Conservation (phyloP, 53 echinoderm and acorn worm genomes). For the Echinometra lucunter region DNA sequence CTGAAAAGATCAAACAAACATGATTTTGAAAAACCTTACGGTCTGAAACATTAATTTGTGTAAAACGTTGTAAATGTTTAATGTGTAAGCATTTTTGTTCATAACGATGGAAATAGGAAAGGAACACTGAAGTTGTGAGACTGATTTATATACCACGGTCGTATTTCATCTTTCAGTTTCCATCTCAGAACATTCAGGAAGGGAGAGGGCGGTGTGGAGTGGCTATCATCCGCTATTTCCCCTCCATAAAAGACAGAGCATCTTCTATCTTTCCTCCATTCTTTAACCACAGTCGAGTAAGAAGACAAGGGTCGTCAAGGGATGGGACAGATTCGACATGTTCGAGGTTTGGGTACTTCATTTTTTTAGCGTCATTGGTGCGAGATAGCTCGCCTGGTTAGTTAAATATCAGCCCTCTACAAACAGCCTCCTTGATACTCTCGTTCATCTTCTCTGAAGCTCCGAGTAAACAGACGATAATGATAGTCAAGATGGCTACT, state of each 20-base stretch:
- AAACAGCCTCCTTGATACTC: constrained; percentile 34
- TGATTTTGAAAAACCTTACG: no score
- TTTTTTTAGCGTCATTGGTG: constrained; percentile 69
- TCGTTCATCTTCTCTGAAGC: constrained; percentile 2
- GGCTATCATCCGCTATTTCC: constrained; percentile 25
- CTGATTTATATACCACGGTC: background rate
- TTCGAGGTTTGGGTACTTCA: constrained; percentile 50
- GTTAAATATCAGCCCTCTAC: constrained; percentile 66
- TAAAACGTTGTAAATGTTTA: no score
- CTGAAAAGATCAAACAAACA: no score
- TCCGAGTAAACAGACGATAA: background rate
- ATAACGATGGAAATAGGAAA: no score
- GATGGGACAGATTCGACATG: constrained; percentile 6
- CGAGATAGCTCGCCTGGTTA: constrained; percentile 71
- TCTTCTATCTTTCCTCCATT: background rate
- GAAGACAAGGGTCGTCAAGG: constrained; percentile 32
- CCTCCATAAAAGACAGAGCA: background rate
- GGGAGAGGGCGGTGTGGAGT: constrained; percentile 25
- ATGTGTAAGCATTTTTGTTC: no score
- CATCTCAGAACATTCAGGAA: background rate
- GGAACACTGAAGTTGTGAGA: no score
- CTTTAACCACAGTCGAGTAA: constrained; percentile 11
- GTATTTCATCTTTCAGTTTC: background rate
- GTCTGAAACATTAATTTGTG: no score
- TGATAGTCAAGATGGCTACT: constrained; percentile 19